Conservation (phyloP, 1,140 invertebrate genomes). For the Bacillus rossius region DNA sequence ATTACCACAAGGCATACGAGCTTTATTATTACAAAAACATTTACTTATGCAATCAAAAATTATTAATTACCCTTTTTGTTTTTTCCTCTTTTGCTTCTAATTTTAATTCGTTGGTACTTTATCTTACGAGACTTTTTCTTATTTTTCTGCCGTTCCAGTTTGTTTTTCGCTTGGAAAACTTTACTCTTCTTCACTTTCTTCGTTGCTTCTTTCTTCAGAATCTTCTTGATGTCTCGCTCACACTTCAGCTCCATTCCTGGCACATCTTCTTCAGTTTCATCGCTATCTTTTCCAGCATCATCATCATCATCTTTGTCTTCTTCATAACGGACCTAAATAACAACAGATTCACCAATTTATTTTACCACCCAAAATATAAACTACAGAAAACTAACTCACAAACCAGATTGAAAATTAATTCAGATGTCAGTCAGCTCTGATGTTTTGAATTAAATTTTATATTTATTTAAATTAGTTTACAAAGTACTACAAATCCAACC, state of each 20-base stretch:
- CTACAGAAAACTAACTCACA: neutral
- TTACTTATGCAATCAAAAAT: no score
- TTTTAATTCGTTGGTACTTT: constrained; percentile 3
- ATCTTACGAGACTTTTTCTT: constrained; percentile 12
- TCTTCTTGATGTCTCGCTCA: constrained; percentile 19
- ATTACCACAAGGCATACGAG: no score
- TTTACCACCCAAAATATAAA: neutral
- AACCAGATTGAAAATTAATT: no score
- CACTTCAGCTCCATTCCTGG: constrained; percentile 50
- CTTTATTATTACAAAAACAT: no score
- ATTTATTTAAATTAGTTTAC: no score
- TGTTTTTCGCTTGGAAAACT: constrained; percentile 63
- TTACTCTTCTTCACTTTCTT: constrained; percentile 59
- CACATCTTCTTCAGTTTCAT: constrained; percentile 41
- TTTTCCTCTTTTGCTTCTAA: constrained; percentile 8
- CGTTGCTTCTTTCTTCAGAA: constrained; percentile 20
- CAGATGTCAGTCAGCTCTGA: no score
- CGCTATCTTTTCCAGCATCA: neutral
- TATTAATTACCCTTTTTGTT: constrained; percentile 2
- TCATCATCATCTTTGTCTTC: constrained; percentile 35
- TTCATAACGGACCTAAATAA: constrained; percentile 37
- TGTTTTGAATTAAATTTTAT: no score
- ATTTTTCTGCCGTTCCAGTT: constrained; percentile 46
- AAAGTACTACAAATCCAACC: no score
- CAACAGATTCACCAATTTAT: neutral